Evolutionary conservation across 2,888 invertebrate genomes (phyloP).

Genomic region (Drosophila nr. perissopoda): DNA sequence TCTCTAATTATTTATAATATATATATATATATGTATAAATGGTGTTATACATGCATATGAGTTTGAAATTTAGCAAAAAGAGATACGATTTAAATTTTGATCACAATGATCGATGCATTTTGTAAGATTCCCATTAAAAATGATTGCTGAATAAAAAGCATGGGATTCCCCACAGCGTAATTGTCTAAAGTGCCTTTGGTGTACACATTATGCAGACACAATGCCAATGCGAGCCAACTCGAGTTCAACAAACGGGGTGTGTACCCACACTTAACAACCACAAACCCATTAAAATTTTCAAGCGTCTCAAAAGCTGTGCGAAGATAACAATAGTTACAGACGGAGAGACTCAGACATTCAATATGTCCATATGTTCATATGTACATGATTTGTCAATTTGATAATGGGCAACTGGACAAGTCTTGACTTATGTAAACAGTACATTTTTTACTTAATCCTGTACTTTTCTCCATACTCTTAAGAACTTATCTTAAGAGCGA

Average conservation of each 20-base stretch:
- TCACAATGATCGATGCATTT: neutral
- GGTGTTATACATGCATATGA: neutral
- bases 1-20: neutral
- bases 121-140: neutral
- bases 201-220: constrained; percentile 12
- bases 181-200: neutral
- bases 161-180: constrained; percentile 6
- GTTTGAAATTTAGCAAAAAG: neutral
- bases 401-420: constrained; percentile 18
- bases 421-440: neutral
- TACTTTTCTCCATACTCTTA: neutral
- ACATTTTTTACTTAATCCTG: too few species aligned
- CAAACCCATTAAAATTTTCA: constrained; percentile 38
- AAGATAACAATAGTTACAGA: constrained; percentile 3
- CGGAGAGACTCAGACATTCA: neutral
- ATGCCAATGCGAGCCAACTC: constrained; percentile 13
- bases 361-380: constrained; percentile 1
- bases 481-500: neutral
- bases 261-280: constrained; percentile 33
- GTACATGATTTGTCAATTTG: constrained; percentile 10
- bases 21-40: neutral
- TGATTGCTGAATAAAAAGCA: neutral
- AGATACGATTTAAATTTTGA: neutral
- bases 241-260: constrained; percentile 61
- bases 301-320: constrained; percentile 16